A percentile compares a stretch with the other conserved stretches of the same genome.
phyloP scores from a whole-genome alignment of 1,140 invertebrate species.

The Bombus pascuorum region DNA sequence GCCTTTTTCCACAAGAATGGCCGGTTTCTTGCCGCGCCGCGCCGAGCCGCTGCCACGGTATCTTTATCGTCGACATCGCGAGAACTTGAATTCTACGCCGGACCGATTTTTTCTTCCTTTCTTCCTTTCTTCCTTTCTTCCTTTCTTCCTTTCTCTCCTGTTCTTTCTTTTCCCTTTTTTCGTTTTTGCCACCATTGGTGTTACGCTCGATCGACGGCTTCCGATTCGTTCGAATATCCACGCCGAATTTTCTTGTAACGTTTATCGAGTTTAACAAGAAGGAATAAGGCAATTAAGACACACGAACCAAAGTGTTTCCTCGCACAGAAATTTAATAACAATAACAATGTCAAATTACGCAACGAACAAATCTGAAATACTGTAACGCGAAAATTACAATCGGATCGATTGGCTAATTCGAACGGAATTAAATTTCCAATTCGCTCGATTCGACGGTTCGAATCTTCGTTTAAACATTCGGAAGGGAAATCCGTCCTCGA shows the following conservation, averaged over 20 bases:
- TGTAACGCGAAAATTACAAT: neutral
- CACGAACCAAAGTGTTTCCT: too few species aligned
- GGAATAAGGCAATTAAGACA: too few species aligned
- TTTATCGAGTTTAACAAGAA: too few species aligned
- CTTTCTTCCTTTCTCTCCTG: neutral
- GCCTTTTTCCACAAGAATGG: conserved; percentile 52
- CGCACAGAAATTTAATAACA: too few species aligned
- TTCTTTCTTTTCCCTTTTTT: too few species aligned
- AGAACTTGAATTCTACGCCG: conserved; percentile 22
- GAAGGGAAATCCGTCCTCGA: neutral
- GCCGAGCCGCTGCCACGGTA: conserved; percentile 11
- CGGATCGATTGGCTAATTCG: neutral
- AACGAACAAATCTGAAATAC: too few species aligned
- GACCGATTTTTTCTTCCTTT: too few species aligned
- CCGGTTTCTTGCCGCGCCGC: conserved; percentile 28
- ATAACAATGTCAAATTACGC: too few species aligned
- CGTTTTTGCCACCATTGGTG: neutral
- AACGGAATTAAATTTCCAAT: neutral
- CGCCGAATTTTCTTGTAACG: too few species aligned
- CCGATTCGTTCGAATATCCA: fast-evolving
- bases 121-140: too few species aligned
- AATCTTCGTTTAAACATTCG: neutral
- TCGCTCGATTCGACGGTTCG: neutral
- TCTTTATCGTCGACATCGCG: conserved; percentile 40
- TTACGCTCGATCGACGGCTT: neutral